phyloP scores from a whole-genome alignment of 2,113 vertebrate genomes.

The Ailuropoda melanoleuca region DNA sequence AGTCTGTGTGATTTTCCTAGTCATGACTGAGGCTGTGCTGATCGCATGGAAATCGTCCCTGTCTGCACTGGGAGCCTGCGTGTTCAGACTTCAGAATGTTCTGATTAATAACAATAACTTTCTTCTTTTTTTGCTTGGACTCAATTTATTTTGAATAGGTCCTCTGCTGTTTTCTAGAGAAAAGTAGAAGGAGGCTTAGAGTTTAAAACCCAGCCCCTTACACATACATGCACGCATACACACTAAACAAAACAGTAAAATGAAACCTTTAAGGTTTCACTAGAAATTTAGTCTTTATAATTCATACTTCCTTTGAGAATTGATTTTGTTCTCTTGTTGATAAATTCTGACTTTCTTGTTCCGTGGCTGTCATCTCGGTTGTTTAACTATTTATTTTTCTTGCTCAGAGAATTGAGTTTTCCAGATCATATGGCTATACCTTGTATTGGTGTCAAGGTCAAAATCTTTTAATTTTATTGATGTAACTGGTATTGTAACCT shows the following conservation, averaged over 20 bases:
- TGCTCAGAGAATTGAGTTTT: slow-evolving; percentile 78
- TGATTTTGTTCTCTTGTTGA: slow-evolving; percentile 77
- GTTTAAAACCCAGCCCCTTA: not conserved
- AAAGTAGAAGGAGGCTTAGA: not conserved
- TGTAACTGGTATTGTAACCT: slow-evolving; percentile 74
- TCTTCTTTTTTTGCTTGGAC: slow-evolving; percentile 15
- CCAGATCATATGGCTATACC: slow-evolving; percentile 66
- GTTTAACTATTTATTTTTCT: slow-evolving; percentile 82
- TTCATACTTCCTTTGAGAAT: slow-evolving; percentile 64
- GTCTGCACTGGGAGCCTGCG: not conserved
- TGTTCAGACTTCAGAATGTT: not conserved
- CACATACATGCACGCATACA: rapidly evolving
- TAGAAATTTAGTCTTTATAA: slow-evolving; percentile 38
- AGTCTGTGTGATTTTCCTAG: not conserved
- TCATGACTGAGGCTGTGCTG: not conserved
- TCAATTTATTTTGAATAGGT: slow-evolving; percentile 58
- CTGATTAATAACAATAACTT: not conserved
- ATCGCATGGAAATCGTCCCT: not conserved
- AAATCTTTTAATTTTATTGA: slow-evolving; percentile 85
- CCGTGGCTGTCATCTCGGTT: slow-evolving; percentile 64
- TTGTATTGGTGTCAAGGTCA: slow-evolving; percentile 82
- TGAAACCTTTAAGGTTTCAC: slow-evolving; percentile 25
- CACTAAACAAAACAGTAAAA: not conserved
- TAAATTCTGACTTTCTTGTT: slow-evolving; percentile 70
- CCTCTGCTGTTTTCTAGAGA: slow-evolving; percentile 43